phyloP scores from a whole-genome alignment of 2,888 invertebrate genomes.

The Aethes cnicana region DNA sequence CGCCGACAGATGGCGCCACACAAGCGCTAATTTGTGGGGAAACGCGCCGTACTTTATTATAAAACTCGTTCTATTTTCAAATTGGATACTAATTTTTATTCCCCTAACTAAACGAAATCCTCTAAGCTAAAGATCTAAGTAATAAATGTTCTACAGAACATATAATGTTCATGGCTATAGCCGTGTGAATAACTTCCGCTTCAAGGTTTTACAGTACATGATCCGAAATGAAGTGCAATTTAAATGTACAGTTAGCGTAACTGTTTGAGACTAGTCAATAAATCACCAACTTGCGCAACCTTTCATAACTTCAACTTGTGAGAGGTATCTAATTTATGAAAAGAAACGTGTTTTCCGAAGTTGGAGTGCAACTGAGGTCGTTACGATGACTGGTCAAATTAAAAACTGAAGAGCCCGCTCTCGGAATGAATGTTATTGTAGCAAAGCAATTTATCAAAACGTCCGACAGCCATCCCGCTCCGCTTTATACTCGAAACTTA shows the following conservation, averaged over 20 bases:
- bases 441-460: slow-evolving; percentile 75
- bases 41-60: slow-evolving; percentile 19
- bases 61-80: slow-evolving; percentile 15
- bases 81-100: too few relatives aligned
- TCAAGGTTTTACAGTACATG: neutral
- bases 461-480: slow-evolving; percentile 47
- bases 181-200: too few relatives aligned
- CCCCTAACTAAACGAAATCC: too few relatives aligned
- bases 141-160: too few relatives aligned
- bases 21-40: slow-evolving; percentile 25
- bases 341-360: slow-evolving; percentile 56
- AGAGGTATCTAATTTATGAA: slow-evolving; percentile 48
- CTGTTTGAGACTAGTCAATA: neutral
- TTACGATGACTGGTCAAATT: slow-evolving; percentile 64
- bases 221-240: slow-evolving; percentile 2
- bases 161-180: too few relatives aligned
- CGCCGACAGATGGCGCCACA: slow-evolving; percentile 54
- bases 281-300: slow-evolving; percentile 29
- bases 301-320: slow-evolving; percentile 43
- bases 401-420: slow-evolving; percentile 57
- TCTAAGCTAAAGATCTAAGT: too few relatives aligned
- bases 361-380: slow-evolving; percentile 44
- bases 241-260: slow-evolving; percentile 16
- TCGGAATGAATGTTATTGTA: slow-evolving; percentile 68
- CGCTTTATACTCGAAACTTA: slow-evolving; percentile 46